These are phyloP conservation scores for Baronia brevicornis DNA, from an alignment of 2,888 invertebrate genomes.

Conservation along the genomic window DNA sequence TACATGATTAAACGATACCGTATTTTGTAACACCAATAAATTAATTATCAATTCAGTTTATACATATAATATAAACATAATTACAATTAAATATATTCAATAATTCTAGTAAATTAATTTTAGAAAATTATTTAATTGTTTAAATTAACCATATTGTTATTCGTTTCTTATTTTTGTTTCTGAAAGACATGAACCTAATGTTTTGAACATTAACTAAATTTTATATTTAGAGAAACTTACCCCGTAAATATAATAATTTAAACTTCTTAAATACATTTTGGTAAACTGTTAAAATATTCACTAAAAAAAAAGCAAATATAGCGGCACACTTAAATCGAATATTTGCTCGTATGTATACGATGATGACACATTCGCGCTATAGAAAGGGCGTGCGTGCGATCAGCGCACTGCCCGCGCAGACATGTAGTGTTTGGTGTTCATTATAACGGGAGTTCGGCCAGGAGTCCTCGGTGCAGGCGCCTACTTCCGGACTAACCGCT, in stretches of 20 bases:
- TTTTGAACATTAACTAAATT: conserved; percentile 13
- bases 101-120: too few relatives aligned
- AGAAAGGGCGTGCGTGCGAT: conserved; percentile 66
- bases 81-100: too few relatives aligned
- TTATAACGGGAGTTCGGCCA: conserved; percentile 72
- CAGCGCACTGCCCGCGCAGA: conserved; percentile 70
- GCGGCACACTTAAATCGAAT: conserved; percentile 56
- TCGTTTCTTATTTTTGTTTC: too few relatives aligned
- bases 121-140: too few relatives aligned
- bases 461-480: conserved; percentile 54
- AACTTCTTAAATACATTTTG: conserved; percentile 58
- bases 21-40: too few relatives aligned
- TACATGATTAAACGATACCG: too few relatives aligned
- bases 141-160: too few relatives aligned
- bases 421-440: conserved; percentile 65
- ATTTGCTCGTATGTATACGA: conserved; percentile 53
- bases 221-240: conserved; percentile 39
- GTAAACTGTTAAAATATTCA: too few relatives aligned
- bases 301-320: conserved; percentile 30
- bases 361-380: conserved; percentile 66
- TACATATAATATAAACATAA: too few relatives aligned
- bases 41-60: too few relatives aligned
- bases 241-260: conserved; percentile 47
- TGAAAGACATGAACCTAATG: conserved; percentile 1
- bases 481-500: conserved; percentile 36